Conservation (phyloP, 1,140 invertebrate species). For the Hylaeus volcanicus region DNA sequence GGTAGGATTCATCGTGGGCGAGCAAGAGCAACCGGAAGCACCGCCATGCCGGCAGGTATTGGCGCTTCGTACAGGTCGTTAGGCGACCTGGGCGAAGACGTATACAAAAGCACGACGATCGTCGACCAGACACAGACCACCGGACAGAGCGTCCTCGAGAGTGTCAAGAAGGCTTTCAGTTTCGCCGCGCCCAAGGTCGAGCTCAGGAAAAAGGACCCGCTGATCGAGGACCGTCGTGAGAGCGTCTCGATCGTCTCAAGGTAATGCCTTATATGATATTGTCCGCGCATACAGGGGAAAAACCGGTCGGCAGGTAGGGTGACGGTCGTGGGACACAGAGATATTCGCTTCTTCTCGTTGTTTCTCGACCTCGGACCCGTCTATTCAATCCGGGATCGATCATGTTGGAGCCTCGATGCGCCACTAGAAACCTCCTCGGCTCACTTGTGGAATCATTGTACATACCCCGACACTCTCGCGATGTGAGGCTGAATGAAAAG, state of each 20-base stretch:
- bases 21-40: slow-evolving; percentile 50
- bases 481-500: too few relatives aligned
- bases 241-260: slow-evolving; percentile 81
- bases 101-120: slow-evolving; percentile 85
- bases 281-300: slow-evolving; percentile 43
- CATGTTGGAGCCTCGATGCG: background rate
- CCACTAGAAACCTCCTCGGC: background rate
- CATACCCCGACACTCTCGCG: too few relatives aligned
- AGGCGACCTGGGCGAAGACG: slow-evolving; percentile 82
- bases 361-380: slow-evolving; percentile 51
- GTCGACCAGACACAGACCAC: slow-evolving; percentile 81
- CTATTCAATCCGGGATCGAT: slow-evolving; percentile 12
- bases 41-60: slow-evolving; percentile 82
- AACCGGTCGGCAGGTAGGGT: slow-evolving; percentile 51
- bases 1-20: slow-evolving; percentile 49
- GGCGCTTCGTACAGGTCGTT: slow-evolving; percentile 85
- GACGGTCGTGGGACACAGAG: slow-evolving; percentile 30
- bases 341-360: slow-evolving; percentile 11
- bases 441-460: background rate
- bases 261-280: slow-evolving; percentile 74
- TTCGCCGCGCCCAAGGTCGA: slow-evolving; percentile 80
- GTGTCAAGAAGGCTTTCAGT: slow-evolving; percentile 84
- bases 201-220: slow-evolving; percentile 80
- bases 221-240: slow-evolving; percentile 80
- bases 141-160: slow-evolving; percentile 81